A percentile compares a stretch with the other conserved stretches of the same genome.
These are phyloP conservation scores for Limnephilus marmoratus DNA, from an alignment of 2,888 invertebrate species.

Conservation along the genomic window DNA sequence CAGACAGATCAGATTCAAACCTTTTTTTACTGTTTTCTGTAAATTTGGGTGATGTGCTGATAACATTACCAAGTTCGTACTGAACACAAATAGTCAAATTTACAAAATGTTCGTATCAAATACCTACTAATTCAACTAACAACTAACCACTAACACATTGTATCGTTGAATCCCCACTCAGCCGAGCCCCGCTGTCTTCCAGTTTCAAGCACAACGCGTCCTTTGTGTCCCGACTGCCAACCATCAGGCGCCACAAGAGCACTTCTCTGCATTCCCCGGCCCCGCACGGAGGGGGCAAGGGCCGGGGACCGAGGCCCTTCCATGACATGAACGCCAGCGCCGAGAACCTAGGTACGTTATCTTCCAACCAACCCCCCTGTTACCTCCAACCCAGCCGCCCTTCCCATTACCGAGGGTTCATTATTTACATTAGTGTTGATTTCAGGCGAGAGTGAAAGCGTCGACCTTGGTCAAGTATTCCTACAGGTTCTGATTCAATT, in stretches of 20 bases:
- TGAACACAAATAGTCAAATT: background rate
- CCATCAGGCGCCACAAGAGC: constrained; percentile 89
- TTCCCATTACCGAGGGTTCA: background rate
- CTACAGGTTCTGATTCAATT: too few relatives aligned
- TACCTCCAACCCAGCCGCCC: constrained; percentile 63
- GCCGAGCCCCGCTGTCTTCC: constrained; percentile 79
- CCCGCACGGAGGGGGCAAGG: constrained; percentile 77
- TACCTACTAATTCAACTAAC: background rate
- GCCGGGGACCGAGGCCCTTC: constrained; percentile 80
- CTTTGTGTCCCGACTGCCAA: constrained; percentile 93
- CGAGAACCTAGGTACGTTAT: constrained; percentile 82
- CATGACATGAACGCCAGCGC: constrained; percentile 85
- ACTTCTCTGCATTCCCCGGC: constrained; percentile 87
- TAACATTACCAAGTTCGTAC: background rate
- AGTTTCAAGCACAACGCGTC: constrained; percentile 96
- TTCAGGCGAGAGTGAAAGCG: too few relatives aligned
- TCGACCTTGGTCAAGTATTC: too few relatives aligned
- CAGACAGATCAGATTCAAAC: background rate
- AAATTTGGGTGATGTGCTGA: background rate
- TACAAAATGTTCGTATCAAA: background rate
- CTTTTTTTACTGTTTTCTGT: background rate
- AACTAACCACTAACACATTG: background rate
- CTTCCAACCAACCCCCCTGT: background rate
- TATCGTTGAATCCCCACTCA: constrained; percentile 33
- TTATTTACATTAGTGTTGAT: constrained; percentile 15